Conservation (phyloP, 1,140 invertebrate genomes). For the Microplitis mediator region DNA sequence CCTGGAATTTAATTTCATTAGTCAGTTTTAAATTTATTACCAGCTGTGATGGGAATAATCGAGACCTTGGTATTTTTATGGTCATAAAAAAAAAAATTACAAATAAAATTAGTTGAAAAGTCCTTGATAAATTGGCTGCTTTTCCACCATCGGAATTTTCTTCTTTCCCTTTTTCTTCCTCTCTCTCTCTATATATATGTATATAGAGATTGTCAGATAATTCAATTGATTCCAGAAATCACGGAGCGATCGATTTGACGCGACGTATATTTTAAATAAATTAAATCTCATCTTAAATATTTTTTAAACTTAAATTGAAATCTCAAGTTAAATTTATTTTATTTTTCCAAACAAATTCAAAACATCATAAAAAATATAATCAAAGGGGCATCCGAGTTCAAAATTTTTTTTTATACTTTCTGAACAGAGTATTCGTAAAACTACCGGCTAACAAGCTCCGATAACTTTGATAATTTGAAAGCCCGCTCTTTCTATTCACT, state of each 20-base stretch:
- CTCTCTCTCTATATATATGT: not conserved
- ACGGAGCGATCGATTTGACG: not conserved
- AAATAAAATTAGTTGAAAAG: constrained; percentile 9
- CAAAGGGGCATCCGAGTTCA: too few species aligned
- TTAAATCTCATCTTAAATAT: not conserved
- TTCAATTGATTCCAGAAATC: constrained; percentile 1
- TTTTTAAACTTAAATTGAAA: not conserved
- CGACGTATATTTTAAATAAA: not conserved
- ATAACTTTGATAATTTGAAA: too few species aligned
- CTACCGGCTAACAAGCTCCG: too few species aligned
- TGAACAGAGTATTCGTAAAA: not conserved
- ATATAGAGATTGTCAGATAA: not conserved
- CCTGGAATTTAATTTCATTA: too few species aligned
- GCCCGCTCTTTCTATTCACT: too few species aligned
- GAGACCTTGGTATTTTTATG: not conserved
- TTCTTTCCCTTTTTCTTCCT: not conserved
- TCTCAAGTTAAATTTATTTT: not conserved
- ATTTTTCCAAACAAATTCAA: not conserved
- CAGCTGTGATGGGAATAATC: not conserved
- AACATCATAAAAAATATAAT: too few species aligned
- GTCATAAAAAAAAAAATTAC: not conserved
- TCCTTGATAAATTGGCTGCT: constrained; percentile 11
- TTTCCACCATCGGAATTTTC: constrained; percentile 6
- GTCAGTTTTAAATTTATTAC: not conserved
- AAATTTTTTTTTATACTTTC: too few species aligned